A percentile compares a stretch with the other conserved stretches of the same genome.
Evolutionary conservation across 2,797 vertebrate genomes (phyloP).

Genomic region (Poeciliopsis turneri): DNA sequence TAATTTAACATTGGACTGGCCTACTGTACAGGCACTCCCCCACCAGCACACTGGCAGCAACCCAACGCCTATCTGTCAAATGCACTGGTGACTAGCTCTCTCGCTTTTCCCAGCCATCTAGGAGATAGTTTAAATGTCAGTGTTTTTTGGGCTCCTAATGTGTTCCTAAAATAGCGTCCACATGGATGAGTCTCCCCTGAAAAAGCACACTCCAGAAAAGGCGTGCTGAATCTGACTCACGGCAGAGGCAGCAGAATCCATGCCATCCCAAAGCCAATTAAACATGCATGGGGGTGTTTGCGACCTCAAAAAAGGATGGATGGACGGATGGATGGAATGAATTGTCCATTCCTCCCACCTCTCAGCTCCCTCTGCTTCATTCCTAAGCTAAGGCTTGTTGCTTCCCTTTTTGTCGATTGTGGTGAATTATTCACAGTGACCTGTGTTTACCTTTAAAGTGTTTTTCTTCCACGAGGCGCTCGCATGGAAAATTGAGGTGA

Average conservation of each 20-base stretch:
- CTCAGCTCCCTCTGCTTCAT: slow-evolving; percentile 37
- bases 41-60: slow-evolving; percentile 35
- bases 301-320: slow-evolving; percentile 62
- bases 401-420: slow-evolving; percentile 57
- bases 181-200: slow-evolving; percentile 61
- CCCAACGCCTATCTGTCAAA: slow-evolving; percentile 49
- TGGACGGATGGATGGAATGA: slow-evolving; percentile 40
- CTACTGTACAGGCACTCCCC: slow-evolving; percentile 40
- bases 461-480: slow-evolving; percentile 61
- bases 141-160: slow-evolving; percentile 73
- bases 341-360: slow-evolving; percentile 36
- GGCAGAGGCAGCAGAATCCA: slow-evolving; percentile 70
- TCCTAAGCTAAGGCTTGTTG: slow-evolving; percentile 29
- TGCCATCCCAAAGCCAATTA: slow-evolving; percentile 74
- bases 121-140: slow-evolving; percentile 73
- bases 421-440: slow-evolving; percentile 67
- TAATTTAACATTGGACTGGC: slow-evolving; percentile 41
- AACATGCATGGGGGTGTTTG: slow-evolving; percentile 72
- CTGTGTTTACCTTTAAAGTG: slow-evolving; percentile 63
- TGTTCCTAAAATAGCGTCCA: slow-evolving; percentile 73
- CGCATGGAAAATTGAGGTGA: slow-evolving; percentile 66
- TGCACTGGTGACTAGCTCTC: slow-evolving; percentile 47
- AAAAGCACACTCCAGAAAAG: slow-evolving; percentile 62
- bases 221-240: slow-evolving; percentile 67
- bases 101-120: slow-evolving; percentile 46